These are phyloP conservation scores for Sinohyriopsis cumingii DNA, from an alignment of 2,888 invertebrate genomes.

Conservation along the genomic window DNA sequence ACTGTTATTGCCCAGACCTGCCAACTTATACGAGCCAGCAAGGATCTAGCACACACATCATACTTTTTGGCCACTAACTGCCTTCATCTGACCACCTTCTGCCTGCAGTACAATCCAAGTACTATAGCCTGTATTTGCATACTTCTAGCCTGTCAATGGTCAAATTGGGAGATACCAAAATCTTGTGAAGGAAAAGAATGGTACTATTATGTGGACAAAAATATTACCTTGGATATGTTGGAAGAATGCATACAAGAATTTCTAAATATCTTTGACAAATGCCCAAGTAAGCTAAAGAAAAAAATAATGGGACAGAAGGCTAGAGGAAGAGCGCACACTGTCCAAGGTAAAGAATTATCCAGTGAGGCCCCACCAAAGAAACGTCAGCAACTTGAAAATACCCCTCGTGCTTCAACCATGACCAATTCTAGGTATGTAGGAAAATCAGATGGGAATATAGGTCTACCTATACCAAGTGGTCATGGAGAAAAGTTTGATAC, in stretches of 20 bases:
- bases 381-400: conserved; percentile 8
- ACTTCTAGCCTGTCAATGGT: conserved; percentile 98
- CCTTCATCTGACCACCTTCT: conserved; percentile 97
- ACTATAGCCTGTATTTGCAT: conserved; percentile 99
- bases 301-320: conserved; percentile 81
- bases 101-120: conserved; percentile 95
- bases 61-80: conserved; percentile 99
- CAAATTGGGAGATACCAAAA: conserved; percentile 96
- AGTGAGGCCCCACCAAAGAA: conserved; percentile 7
- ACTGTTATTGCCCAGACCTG: conserved; percentile 92
- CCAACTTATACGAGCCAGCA: conserved; percentile 80
- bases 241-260: conserved; percentile 82
- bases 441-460: too few relatives aligned
- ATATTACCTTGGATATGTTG: conserved; percentile 88
- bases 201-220: conserved; percentile 94
- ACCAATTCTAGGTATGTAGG: too few relatives aligned
- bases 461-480: too few relatives aligned
- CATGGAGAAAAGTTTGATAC: too few relatives aligned
- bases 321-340: conserved; percentile 3
- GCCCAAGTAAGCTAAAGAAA: conserved; percentile 90
- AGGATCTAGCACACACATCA: conserved; percentile 96
- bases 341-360: conserved; percentile 1
- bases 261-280: conserved; percentile 92
- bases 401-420: background rate
- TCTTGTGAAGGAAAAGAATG: conserved; percentile 95